A percentile compares a stretch with the other conserved stretches of the same genome.
These are phyloP conservation scores for Bradypodion ventrale DNA, from an alignment of 2,797 vertebrate species.

Conservation along the genomic window DNA sequence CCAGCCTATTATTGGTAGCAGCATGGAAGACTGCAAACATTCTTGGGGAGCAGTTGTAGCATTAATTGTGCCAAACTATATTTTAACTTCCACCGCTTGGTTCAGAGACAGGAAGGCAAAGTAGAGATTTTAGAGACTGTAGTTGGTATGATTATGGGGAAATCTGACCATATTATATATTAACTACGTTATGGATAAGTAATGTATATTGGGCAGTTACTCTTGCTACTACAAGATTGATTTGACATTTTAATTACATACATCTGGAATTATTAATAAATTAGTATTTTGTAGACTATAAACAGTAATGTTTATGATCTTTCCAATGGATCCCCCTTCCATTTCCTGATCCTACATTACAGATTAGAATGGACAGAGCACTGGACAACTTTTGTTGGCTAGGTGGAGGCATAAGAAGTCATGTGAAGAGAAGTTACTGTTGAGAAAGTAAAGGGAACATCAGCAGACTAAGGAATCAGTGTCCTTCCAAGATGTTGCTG, in stretches of 20 bases:
- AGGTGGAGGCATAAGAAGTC: not conserved
- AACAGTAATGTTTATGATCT: not conserved
- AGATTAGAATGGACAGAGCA: not conserved
- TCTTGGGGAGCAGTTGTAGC: not conserved
- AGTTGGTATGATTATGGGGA: not conserved
- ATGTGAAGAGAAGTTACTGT: not conserved
- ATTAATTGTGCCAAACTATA: not conserved
- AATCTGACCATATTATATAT: not conserved
- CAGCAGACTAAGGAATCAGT: not conserved
- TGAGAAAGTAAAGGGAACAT: not conserved
- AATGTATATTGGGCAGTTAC: not conserved
- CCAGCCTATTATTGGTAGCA: conserved; percentile 9
- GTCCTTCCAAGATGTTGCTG: not conserved
- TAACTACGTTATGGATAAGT: not conserved
- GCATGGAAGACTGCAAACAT: conserved; percentile 44
- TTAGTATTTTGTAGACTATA: not conserved
- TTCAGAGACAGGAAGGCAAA: not conserved
- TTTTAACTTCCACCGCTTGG: not conserved
- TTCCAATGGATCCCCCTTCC: not conserved
- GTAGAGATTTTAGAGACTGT: not conserved
- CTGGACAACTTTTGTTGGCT: too few species aligned
- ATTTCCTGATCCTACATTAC: not conserved
- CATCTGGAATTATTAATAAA: conserved; percentile 4
- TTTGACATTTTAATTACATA: not conserved
- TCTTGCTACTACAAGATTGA: not conserved